Evolutionary conservation across 2,797 vertebrate genomes (phyloP), one percentile per base, ranked within the genome.

Genomic region (Notoglanidium macrostoma): DNA sequence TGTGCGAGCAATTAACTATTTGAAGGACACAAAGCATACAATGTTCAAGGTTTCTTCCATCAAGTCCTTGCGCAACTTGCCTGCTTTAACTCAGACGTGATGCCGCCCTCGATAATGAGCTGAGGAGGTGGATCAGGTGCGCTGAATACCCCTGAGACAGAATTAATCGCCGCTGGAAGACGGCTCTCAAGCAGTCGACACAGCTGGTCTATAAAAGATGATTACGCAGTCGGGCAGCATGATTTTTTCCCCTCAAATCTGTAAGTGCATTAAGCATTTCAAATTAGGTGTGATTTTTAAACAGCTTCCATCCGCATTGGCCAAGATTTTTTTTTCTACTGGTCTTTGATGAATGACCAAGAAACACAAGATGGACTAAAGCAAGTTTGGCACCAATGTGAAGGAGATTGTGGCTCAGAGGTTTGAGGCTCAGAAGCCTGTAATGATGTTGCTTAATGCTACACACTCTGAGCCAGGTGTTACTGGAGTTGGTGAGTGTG

Each of bases 181-280:
- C 8, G 21, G n/a, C 40, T 44, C 83, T 73, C 54, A 23, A n/a
- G 35, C 68, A 84, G 26, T 73, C 68, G 5, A n/a, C 83, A 59
- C 83, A 84, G 68, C 83, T 59, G 83, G 11, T 72, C 65, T 54
- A 68, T 83, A 68, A 67, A 83, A 51, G 81, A 67, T 83, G 65
- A 83, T 83, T 67, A 83, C 44, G 19, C 61, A 68, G 63, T 68
- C 17, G 49, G 49, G 19, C 44, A 32, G 81, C 29, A 44, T 15
- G 67, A 21, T 15, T 35, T 49, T 35, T 68, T 10, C 8, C n/a
- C 19, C 67, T 57, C 65, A 9, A 55, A 70, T 55, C 55, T 70
- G n/a, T 83, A 68, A 82, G 59, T 67, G 80, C 80, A 19, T 82
- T 70, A 70, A 83, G 44, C 59, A 83, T 83, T 84, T 70, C 65